A percentile compares a stretch with the other conserved stretches of the same genome.
Evolutionary conservation across 2,888 invertebrate genomes (phyloP).

Genomic region (Dolomedes plantarius): DNA sequence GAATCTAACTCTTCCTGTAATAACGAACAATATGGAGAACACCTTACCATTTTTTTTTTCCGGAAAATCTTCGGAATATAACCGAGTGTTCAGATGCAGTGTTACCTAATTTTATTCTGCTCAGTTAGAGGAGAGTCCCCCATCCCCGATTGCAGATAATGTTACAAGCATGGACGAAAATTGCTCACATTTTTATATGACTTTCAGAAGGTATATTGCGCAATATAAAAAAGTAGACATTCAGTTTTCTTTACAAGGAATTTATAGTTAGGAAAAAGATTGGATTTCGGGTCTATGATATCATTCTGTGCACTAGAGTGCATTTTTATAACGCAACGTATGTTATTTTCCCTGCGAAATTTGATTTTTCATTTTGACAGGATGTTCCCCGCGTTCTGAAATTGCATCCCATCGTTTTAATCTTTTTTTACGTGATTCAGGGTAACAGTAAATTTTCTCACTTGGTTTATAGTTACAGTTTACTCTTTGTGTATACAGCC

Average conservation of each 20-base stretch:
- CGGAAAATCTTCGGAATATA: too few relatives aligned
- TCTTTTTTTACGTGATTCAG: neutral
- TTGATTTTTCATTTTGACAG: neutral
- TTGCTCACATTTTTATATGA: slow-evolving; percentile 5
- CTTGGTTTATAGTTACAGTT: neutral
- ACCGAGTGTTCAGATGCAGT: too few relatives aligned
- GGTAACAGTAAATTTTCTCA: neutral
- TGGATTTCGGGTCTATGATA: neutral
- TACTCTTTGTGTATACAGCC: too few relatives aligned
- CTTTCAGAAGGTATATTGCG: neutral
- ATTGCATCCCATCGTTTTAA: neutral
- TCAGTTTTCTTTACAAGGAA: neutral
- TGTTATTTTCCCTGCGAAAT: neutral
- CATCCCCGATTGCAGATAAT: neutral
- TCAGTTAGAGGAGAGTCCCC: too few relatives aligned
- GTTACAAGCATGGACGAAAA: neutral
- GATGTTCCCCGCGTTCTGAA: neutral
- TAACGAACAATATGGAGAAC: too few relatives aligned
- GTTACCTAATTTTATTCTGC: too few relatives aligned
- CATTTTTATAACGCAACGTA: neutral
- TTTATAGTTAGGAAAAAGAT: neutral
- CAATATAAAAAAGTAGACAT: neutral
- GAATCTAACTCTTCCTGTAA: too few relatives aligned
- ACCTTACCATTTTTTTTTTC: too few relatives aligned
- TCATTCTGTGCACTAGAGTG: neutral